Conservation (phyloP, 2,797 vertebrate species). For the Scarus forsteni region DNA sequence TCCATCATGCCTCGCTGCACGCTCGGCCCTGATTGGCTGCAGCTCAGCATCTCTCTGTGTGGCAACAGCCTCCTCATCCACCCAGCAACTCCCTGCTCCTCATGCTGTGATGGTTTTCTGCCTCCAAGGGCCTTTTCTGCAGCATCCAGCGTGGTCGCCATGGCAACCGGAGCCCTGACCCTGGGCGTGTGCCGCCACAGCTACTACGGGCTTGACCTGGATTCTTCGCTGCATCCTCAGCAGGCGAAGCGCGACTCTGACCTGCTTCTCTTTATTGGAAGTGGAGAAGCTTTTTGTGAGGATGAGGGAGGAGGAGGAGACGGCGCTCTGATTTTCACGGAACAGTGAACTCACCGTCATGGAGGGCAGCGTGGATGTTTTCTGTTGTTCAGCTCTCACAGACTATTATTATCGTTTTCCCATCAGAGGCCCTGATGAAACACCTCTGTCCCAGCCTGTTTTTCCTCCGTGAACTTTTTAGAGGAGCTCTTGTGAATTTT, state of each 20-base stretch:
- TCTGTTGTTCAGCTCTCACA: too few relatives aligned
- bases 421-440: too few relatives aligned
- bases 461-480: too few relatives aligned
- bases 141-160: slow-evolving; percentile 83
- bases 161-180: slow-evolving; percentile 82
- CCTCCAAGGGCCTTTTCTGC: slow-evolving; percentile 79
- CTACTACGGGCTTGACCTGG: slow-evolving; percentile 83
- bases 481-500: too few relatives aligned
- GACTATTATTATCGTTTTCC: too few relatives aligned
- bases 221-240: slow-evolving; percentile 70
- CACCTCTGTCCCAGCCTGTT: too few relatives aligned
- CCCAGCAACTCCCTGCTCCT: slow-evolving; percentile 84
- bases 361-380: background rate
- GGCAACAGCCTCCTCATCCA: slow-evolving; percentile 81
- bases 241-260: slow-evolving; percentile 61
- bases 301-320: background rate
- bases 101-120: slow-evolving; percentile 76
- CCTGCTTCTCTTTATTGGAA: slow-evolving; percentile 66
- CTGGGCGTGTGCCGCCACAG: slow-evolving; percentile 65
- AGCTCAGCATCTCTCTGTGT: slow-evolving; percentile 71
- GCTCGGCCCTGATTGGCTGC: slow-evolving; percentile 76
- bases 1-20: slow-evolving; percentile 72
- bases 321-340: background rate
- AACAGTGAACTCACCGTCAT: slow-evolving; percentile 14
- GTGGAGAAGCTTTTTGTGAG: slow-evolving; percentile 20